Evolutionary conservation across 2,113 vertebrate species (phyloP).

Genomic region (Chelonoidis abingdonii): DNA sequence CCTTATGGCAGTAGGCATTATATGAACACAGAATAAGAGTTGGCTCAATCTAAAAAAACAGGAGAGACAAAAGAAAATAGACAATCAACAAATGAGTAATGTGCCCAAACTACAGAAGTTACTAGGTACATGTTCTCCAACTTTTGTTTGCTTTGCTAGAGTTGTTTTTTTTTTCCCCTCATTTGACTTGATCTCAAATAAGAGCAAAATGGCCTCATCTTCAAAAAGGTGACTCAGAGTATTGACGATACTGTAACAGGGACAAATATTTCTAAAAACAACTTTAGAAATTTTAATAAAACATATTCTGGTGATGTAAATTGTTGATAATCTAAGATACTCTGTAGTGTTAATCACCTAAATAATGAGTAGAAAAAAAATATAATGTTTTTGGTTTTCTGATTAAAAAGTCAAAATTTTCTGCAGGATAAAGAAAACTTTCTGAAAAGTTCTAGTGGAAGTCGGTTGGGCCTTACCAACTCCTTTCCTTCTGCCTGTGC

Average conservation of each 20-base stretch:
- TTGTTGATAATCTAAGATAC: not conserved
- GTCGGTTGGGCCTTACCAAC: not conserved
- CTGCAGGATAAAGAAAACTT: not conserved
- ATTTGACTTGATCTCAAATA: fast-evolving
- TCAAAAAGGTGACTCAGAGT: not conserved
- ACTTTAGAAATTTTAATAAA: not conserved
- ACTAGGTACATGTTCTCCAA: not conserved
- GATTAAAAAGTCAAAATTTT: not conserved
- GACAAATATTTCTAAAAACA: not conserved
- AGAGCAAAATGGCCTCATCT: not conserved
- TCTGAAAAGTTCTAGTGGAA: not conserved
- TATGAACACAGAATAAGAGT: not conserved
- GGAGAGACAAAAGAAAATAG: fast-evolving
- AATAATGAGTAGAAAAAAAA: not conserved
- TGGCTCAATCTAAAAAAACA: not conserved
- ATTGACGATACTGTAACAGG: not conserved
- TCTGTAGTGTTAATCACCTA: not conserved
- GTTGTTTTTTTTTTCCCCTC: not conserved
- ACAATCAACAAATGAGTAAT: not conserved
- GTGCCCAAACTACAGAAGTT: not conserved
- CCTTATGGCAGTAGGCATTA: not conserved
- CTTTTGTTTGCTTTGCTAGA: not conserved
- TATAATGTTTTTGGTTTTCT: not conserved
- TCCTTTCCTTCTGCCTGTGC: not conserved
- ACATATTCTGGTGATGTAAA: not conserved